Conservation (phyloP, 35 echinoderm and acorn worm genomes). For the Lytechinus variegatus region DNA sequence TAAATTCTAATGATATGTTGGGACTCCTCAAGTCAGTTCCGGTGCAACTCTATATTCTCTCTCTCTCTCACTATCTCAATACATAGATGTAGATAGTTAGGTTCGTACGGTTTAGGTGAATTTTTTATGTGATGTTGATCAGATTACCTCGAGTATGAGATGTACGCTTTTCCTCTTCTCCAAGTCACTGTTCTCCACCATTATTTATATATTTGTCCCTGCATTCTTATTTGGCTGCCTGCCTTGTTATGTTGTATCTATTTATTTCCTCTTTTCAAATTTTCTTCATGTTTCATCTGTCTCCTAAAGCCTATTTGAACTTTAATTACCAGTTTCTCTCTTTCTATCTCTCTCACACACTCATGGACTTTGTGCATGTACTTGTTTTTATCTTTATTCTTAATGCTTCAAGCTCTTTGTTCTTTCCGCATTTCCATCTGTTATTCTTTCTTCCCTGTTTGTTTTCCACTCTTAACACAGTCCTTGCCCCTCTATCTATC, state of each 20-base stretch:
- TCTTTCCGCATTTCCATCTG: neutral
- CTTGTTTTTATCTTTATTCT: no score
- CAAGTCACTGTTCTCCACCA: neutral
- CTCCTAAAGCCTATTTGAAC: neutral
- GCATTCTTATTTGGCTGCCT: neutral
- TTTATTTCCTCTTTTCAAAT: neutral
- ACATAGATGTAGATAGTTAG: neutral
- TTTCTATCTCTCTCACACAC: neutral
- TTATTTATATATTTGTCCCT: neutral
- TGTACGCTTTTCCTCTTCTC: neutral
- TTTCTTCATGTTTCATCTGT: neutral
- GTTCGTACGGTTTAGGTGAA: neutral
- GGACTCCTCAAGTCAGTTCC: neutral
- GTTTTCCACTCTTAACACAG: neutral
- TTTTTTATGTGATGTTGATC: neutral
- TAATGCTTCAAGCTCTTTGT: no score
- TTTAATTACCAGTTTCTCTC: neutral
- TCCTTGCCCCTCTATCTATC: neutral
- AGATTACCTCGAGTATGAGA: neutral
- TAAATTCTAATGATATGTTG: neutral
- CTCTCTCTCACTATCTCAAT: neutral
- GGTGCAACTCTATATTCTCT: neutral
- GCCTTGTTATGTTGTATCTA: neutral
- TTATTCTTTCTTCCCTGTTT: neutral
- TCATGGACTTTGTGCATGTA: no score